Evolutionary conservation across 2,888 invertebrate species (phyloP), one percentile per base, ranked within the genome.

Genomic region (Lymantria monacha): DNA sequence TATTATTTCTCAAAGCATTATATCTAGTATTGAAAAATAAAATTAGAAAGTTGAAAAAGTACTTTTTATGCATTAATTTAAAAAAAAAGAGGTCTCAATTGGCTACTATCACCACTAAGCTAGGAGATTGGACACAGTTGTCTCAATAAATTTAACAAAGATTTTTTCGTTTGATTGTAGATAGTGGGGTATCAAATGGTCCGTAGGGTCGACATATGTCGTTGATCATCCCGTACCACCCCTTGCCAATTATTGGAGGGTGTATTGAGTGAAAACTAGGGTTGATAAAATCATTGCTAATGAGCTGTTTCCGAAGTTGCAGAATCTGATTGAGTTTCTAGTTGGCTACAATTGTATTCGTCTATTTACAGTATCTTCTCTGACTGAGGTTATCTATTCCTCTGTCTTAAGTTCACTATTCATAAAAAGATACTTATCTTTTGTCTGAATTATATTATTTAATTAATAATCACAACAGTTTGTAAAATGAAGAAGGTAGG

Each of bases 151-250:
- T 72, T 68, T 69, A 69, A 67, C 69, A 68, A 66, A 65, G 65
- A 70, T 66, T 66, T 73, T 77, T 75, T 70, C 71, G 63, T 73
- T 65, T 83, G 81, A 85, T 85, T 81, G 70, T 66, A 77, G 79
- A 83, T 85, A 86, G 85, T 85, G 77, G 53, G 51, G 55, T 56
- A 51, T 61, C 69, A 69, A 67, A 83, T 63, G 72, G 56, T 61
- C 57, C 51, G 60, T 69, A 67, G 69, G 70, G 69, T 60, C 62
- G 70, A 72, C 86, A 86, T 86, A 86, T 86, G 87, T 79, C 80
- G 68, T 62, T 64, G 72, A 73, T 83, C 70, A 72, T 66, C 64
- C 63, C 63, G 46, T 69, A 66, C 77, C 44, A 54, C 56, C 69
- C 80, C 69, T 63, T 64, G 79, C 77, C 82, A 82, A 83, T 82